These are phyloP conservation scores for Ptychodera flava DNA, from an alignment of 35 echinoderm and acorn worm species.

Conservation along the genomic window DNA sequence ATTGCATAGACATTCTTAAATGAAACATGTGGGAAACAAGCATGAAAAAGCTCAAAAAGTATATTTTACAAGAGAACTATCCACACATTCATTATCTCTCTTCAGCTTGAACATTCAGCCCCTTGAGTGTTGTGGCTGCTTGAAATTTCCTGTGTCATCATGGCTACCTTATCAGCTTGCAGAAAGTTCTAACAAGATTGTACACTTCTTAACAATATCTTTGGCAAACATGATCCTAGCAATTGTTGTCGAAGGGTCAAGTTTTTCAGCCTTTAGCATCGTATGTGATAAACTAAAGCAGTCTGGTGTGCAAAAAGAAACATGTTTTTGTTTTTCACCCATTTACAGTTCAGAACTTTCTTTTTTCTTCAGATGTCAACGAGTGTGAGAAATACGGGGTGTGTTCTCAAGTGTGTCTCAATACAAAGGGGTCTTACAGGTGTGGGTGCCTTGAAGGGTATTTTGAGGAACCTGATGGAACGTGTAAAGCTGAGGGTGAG, in stretches of 20 bases:
- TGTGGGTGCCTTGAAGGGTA: slow-evolving; percentile 4
- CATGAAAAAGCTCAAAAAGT: too few species aligned
- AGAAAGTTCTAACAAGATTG: background rate
- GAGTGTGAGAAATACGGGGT: slow-evolving; percentile 46
- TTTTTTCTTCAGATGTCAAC: slow-evolving; percentile 35
- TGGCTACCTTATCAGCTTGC: too few species aligned
- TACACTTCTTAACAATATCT: background rate
- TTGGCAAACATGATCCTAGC: background rate
- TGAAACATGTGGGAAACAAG: too few species aligned
- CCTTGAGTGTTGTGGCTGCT: too few species aligned
- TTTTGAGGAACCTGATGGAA: background rate
- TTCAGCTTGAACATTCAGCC: too few species aligned
- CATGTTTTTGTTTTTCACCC: background rate
- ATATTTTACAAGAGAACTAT: too few species aligned
- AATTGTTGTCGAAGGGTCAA: background rate
- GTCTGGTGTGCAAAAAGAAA: background rate
- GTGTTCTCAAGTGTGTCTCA: slow-evolving; percentile 53
- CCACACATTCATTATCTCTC: too few species aligned
- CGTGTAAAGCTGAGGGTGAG: slow-evolving; percentile 41
- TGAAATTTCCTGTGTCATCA: too few species aligned
- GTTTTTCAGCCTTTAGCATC: background rate
- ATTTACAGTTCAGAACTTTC: background rate
- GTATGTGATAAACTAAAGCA: background rate
- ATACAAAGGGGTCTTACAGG: slow-evolving; percentile 28
- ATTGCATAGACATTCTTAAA: too few species aligned